phyloP scores from a whole-genome alignment of 92 coral and sea anemone species.

The Phenganax marumi region DNA sequence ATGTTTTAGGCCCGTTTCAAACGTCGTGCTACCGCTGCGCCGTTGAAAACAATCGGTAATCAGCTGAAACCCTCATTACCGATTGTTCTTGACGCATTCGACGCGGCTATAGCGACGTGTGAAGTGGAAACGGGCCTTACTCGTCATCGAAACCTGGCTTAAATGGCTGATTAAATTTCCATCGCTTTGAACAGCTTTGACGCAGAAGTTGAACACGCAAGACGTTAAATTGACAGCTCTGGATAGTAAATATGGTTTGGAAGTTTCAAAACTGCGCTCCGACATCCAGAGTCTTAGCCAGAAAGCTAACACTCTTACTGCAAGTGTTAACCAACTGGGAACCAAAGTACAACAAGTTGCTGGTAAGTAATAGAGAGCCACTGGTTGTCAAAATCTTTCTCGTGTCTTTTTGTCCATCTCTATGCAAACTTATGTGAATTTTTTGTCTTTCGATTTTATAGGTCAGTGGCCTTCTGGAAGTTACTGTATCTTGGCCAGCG shows the following conservation, averaged over 20 bases:
- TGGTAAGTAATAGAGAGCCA: too few relatives aligned
- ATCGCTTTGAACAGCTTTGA: slow-evolving; percentile 2
- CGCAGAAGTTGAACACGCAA: background rate
- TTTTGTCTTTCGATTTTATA: background rate
- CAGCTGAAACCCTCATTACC: too few relatives aligned
- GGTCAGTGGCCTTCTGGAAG: slow-evolving; percentile 82
- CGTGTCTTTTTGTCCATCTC: background rate
- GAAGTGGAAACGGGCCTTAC: too few relatives aligned
- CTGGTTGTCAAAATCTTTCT: too few relatives aligned
- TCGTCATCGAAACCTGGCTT: background rate
- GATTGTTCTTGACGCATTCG: too few relatives aligned
- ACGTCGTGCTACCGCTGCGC: too few relatives aligned
- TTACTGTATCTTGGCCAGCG: slow-evolving; percentile 79
- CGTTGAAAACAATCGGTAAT: too few relatives aligned
- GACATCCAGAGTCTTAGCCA: background rate
- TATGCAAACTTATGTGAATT: background rate
- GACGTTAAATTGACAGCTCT: background rate
- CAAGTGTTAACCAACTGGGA: slow-evolving; percentile 11
- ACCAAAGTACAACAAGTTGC: slow-evolving; percentile 22
- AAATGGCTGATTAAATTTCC: background rate
- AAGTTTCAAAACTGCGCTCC: slow-evolving; percentile 16
- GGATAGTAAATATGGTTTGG: slow-evolving; percentile 4
- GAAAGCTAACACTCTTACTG: slow-evolving; percentile 4
- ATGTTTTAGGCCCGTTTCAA: too few relatives aligned
- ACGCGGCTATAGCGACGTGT: too few relatives aligned